A percentile compares a stretch with the other conserved stretches of the same genome.
Conservation (phyloP, 2,113 vertebrate species). For the Eupsittula cactorum region DNA sequence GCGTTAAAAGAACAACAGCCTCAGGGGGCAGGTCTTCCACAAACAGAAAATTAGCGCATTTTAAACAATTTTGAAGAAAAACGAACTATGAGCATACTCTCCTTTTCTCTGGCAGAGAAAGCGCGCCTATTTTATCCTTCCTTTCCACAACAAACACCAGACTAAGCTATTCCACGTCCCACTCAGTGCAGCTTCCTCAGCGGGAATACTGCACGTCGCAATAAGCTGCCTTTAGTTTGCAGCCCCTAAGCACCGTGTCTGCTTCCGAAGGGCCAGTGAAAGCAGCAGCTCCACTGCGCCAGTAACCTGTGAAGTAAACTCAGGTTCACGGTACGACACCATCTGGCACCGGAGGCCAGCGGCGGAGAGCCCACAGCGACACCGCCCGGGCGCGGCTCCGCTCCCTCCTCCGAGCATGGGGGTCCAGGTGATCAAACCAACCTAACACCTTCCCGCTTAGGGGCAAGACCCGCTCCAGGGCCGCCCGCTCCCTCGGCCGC, state of each 20-base stretch:
- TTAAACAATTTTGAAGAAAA: background rate
- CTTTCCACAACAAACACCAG: too few species aligned
- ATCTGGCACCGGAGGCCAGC: too few species aligned
- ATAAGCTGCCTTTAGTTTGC: accelerated
- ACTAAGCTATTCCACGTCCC: background rate
- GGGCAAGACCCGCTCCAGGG: background rate
- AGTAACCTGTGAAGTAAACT: background rate
- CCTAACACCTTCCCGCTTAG: background rate
- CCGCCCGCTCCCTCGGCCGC: background rate
- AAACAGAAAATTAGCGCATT: background rate
- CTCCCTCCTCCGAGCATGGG: background rate
- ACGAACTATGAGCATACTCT: background rate
- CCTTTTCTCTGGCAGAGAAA: background rate
- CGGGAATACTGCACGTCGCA: accelerated
- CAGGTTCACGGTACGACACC: accelerated
- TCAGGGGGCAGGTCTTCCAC: background rate
- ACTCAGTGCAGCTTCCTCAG: background rate
- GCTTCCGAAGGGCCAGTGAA: accelerated
- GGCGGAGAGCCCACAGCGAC: background rate
- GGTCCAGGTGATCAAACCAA: background rate
- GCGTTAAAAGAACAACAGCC: background rate
- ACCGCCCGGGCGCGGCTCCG: background rate
- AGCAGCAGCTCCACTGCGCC: accelerated
- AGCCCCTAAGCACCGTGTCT: background rate
- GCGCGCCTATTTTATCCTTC: background rate